Base-by-base conservation (phyloP, 1,140 invertebrate species). In the Drosophila melanica region DNA sequence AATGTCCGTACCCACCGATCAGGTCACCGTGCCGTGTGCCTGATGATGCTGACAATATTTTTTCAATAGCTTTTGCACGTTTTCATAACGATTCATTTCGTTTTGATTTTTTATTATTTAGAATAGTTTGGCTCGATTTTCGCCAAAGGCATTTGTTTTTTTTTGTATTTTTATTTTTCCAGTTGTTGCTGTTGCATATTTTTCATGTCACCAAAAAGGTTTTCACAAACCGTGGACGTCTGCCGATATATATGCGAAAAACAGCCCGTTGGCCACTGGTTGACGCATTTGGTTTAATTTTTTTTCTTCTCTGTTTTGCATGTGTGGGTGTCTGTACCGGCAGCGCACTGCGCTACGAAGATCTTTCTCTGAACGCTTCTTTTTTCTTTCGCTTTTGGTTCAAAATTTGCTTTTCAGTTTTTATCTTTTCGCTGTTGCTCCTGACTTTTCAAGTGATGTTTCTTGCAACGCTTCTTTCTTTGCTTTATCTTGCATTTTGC, bases 31-130 rank as follows among this genome's bases (percentile, higher is more conserved):
- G n/a, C 45, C 10, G 12, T 37, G 16, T 72, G 60, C 42, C 63
- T 57, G 76, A 57, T 73, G 81, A 79, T 79, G 73, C 72, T 81
- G 72, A 72, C 75, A 78, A 87, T 86, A 87, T 86, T 86, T 78
- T 77, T 86, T 87, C 81, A 81, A 87, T 87, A 86, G 71, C 59
- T 79, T 76, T 63, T 63, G 53, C 71, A 57, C 51, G 51, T 69
- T 74, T 64, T 45, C 51, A 53, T 44, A 84, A 58, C 72, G 80
- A 76, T 76, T 79, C 80, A 77, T 85, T 87, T 82, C 79, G 71
- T 82, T 89, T 77, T 89, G 79, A 87, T 89, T 87, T 87, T 86
- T 87, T 87, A 79, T 87, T 87, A 87, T 87, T 87, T 87, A 87
- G 82, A 82, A 12, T 47, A 23, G 41, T 64, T 71, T 60, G 65